Evolutionary conservation across 2,888 invertebrate genomes (phyloP).

Genomic region (Apantesis nais): DNA sequence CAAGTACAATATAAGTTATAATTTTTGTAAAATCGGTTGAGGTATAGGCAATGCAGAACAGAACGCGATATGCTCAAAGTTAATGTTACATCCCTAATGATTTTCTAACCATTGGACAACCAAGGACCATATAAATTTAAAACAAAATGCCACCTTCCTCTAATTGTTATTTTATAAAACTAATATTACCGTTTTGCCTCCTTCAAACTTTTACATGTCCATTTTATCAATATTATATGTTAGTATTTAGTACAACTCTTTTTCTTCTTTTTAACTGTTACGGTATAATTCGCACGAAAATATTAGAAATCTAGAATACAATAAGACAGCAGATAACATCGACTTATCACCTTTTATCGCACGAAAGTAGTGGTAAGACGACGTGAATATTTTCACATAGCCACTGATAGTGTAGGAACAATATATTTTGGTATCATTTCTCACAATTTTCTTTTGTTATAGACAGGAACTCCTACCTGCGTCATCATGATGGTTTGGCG

Average conservation of each 20-base stretch:
- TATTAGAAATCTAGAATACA: slow-evolving; percentile 3
- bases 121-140: background rate
- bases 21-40: slow-evolving; percentile 10
- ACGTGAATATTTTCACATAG: slow-evolving; percentile 39
- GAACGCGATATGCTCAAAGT: background rate
- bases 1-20: slow-evolving; percentile 22
- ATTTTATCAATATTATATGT: too few relatives aligned
- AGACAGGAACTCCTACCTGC: slow-evolving; percentile 56
- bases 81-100: background rate
- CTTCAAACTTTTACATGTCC: too few relatives aligned
- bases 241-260: too few relatives aligned
- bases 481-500: slow-evolving; percentile 59
- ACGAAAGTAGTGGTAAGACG: slow-evolving; percentile 7
- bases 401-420: slow-evolving; percentile 32
- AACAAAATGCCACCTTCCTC: background rate
- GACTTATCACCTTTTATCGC: background rate
- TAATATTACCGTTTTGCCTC: background rate
- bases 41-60: background rate
- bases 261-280: background rate
- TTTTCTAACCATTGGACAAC: background rate
- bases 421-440: slow-evolving; percentile 31
- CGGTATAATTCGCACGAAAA: slow-evolving; percentile 1
- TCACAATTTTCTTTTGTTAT: slow-evolving; percentile 55
- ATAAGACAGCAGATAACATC: slow-evolving; percentile 6
- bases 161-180: too few relatives aligned